phyloP scores from a whole-genome alignment of 2,888 invertebrate species.

The Zele albiditarsus region DNA sequence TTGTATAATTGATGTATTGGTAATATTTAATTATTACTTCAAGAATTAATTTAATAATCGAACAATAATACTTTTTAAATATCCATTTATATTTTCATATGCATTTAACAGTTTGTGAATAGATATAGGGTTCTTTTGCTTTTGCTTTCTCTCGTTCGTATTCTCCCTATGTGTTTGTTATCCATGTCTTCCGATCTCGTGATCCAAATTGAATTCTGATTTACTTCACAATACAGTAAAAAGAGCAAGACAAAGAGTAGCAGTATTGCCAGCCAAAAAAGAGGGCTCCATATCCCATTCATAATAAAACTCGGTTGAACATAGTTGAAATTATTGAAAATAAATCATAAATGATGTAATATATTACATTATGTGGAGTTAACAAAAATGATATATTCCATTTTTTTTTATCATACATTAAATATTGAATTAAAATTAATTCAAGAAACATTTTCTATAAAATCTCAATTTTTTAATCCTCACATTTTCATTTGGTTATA shows the following conservation, averaged over 20 bases:
- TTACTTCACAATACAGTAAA: conserved; percentile 53
- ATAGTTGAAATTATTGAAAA: no score
- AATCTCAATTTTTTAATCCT: no score
- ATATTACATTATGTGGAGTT: no score
- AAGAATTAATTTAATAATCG: background rate
- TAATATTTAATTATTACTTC: no score
- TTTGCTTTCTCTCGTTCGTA: background rate
- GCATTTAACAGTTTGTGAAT: background rate
- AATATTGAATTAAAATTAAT: no score
- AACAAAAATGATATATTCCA: no score
- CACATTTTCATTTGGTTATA: no score
- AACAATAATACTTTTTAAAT: background rate
- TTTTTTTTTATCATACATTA: no score
- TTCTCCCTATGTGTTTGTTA: conserved; percentile 16
- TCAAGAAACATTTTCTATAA: no score
- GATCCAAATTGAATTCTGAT: conserved; percentile 68
- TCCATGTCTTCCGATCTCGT: conserved; percentile 43
- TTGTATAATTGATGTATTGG: no score
- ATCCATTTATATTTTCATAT: background rate
- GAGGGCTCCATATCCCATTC: background rate
- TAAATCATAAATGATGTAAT: no score
- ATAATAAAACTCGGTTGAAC: background rate
- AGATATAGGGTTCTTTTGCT: background rate
- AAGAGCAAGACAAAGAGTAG: background rate
- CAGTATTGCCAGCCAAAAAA: background rate